Conservation (phyloP, 2,113 vertebrate genomes). For the Cephalopholis sonnerati region DNA sequence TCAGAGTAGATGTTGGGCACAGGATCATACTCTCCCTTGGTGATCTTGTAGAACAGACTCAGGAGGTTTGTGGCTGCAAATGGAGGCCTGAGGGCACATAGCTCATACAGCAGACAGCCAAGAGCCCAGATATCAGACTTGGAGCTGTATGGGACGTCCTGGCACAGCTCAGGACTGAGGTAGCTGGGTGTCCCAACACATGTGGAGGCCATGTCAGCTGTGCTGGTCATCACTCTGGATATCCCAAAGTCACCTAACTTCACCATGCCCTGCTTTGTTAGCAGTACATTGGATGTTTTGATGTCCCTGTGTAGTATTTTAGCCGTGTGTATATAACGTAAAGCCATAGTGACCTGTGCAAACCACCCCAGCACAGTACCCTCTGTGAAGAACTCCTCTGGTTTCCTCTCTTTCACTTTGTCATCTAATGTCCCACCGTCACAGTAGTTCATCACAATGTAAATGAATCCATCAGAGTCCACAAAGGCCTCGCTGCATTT, state of each 20-base stretch:
- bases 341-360: constrained; percentile 82
- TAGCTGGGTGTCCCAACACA: constrained; percentile 88
- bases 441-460: constrained; percentile 87
- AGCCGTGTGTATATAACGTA: constrained; percentile 83
- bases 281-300: constrained; percentile 87
- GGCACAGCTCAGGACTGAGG: constrained; percentile 88
- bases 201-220: constrained; percentile 85
- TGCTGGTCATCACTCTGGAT: constrained; percentile 84
- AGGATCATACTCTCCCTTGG: constrained; percentile 77
- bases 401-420: constrained; percentile 76
- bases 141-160: constrained; percentile 86
- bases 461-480: constrained; percentile 75
- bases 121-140: constrained; percentile 89
- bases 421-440: constrained; percentile 86
- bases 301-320: constrained; percentile 88
- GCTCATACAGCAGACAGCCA: constrained; percentile 86
- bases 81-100: constrained; percentile 83
- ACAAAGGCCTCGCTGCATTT: constrained; percentile 82
- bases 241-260: constrained; percentile 89
- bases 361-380: constrained; percentile 83
- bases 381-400: constrained; percentile 75
- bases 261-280: constrained; percentile 83
- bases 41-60: constrained; percentile 85
- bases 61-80: constrained; percentile 84
- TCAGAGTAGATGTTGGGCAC: constrained; percentile 75